These are phyloP conservation scores for Leptosomus discolor DNA, from an alignment of 2,113 vertebrate species.

Conservation along the genomic window DNA sequence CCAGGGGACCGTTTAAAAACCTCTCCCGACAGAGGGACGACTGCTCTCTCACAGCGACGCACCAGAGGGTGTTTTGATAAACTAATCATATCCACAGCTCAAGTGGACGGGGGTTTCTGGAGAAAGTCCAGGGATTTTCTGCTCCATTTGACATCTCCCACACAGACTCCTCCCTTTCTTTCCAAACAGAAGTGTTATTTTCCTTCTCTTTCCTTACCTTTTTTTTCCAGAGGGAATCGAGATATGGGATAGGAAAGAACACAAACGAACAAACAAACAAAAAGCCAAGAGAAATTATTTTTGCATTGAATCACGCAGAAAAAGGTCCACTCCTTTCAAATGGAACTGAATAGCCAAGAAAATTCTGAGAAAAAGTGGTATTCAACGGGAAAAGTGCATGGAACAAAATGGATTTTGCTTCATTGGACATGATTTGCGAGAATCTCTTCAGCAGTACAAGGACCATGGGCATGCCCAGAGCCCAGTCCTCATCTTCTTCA, in stretches of 20 bases:
- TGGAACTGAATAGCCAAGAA: background rate
- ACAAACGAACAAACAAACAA: conserved; percentile 14
- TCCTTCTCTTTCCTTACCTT: background rate
- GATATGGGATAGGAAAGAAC: background rate
- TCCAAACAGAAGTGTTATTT: background rate
- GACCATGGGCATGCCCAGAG: background rate
- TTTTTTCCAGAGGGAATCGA: background rate
- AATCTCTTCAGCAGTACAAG: rapidly evolving
- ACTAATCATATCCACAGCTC: conserved; percentile 17
- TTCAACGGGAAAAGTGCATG: background rate
- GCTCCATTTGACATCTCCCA: conserved; percentile 36
- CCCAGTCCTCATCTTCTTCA: background rate
- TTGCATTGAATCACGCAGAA: background rate
- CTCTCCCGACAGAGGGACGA: rapidly evolving
- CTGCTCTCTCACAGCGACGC: background rate
- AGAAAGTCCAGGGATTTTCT: conserved; percentile 55
- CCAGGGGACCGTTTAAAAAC: background rate
- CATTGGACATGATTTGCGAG: background rate
- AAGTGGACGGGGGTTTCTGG: conserved; percentile 58
- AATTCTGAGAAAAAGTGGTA: background rate
- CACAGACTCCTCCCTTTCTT: conserved; percentile 11
- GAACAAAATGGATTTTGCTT: background rate
- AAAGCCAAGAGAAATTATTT: conserved; percentile 11
- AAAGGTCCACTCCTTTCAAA: background rate
- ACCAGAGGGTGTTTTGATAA: conserved; percentile 53